Percentiles rank a stretch among this genome's conserved stretches.
Evolutionary conservation across 2,797 vertebrate species (phyloP).

Genomic region (Ctenopoma kingsleyae): DNA sequence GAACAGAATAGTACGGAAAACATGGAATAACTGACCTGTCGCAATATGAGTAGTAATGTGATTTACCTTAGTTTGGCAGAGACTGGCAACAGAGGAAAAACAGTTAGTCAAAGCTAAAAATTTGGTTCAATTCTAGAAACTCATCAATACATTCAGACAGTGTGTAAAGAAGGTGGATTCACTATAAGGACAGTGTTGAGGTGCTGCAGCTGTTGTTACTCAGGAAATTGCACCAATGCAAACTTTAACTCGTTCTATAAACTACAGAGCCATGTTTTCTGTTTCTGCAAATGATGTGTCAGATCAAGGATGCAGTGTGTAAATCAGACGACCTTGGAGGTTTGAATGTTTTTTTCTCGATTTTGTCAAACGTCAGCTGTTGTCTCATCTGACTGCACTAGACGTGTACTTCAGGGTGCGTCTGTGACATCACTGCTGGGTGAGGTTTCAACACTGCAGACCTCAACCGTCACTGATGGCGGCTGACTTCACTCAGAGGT

Average conservation of each 20-base stretch:
- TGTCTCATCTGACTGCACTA: background rate
- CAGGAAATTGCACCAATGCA: background rate
- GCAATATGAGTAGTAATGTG: background rate
- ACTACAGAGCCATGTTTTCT: conserved; percentile 8
- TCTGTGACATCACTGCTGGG: background rate
- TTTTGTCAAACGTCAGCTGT: background rate
- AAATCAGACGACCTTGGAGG: background rate
- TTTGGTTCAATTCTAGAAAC: background rate
- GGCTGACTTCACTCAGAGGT: background rate
- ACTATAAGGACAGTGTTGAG: background rate
- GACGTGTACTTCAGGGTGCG: background rate
- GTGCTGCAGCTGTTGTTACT: conserved; percentile 16
- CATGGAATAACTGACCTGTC: conserved; percentile 65
- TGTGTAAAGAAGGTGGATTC: background rate
- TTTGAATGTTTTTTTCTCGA: background rate
- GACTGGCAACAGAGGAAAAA: background rate
- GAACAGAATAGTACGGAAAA: conserved; percentile 48
- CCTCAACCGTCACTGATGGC: background rate
- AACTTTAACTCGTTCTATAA: background rate
- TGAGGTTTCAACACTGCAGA: background rate
- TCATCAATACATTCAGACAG: background rate
- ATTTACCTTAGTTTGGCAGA: background rate
- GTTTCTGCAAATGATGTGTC: background rate
- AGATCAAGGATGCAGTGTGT: background rate
- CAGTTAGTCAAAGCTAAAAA: background rate